phyloP scores from a whole-genome alignment of 92 coral and sea anemone genomes.

The Parazoanthus swiftii region DNA sequence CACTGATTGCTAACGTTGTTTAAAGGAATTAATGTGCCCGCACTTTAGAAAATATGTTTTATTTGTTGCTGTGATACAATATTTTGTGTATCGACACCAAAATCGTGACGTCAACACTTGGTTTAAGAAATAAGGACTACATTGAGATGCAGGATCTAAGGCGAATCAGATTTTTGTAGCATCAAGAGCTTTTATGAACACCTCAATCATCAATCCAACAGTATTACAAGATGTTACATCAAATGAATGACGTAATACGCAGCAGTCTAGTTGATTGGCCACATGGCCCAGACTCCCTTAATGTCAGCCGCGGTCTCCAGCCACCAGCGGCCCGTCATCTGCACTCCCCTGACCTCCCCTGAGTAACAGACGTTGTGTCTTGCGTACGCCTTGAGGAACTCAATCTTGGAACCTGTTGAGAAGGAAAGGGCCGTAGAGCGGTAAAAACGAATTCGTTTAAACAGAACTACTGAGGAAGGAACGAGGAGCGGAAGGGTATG shows the following conservation, averaged over 20 bases:
- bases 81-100: background rate
- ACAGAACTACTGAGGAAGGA: background rate
- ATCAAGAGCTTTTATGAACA: no score
- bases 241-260: background rate
- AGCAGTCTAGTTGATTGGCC: conserved; percentile 41
- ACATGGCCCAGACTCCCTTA: conserved; percentile 58
- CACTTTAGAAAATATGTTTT: background rate
- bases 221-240: background rate
- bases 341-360: conserved; percentile 55
- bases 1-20: no score
- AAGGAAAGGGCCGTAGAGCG: background rate
- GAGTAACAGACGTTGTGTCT: conserved; percentile 43
- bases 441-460: no score
- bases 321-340: conserved; percentile 56
- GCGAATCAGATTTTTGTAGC: no score
- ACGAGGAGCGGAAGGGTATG: no score
- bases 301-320: conserved; percentile 4
- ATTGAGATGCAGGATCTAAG: no score
- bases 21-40: no score
- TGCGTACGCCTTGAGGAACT: conserved; percentile 42
- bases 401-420: conserved; percentile 29
- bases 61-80: background rate
- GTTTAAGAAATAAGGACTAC: no score
- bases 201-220: no score
- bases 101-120: no score